A percentile compares a stretch with the other conserved stretches of the same genome.
Conservation (phyloP, 2,888 invertebrate genomes). For the Merodon equestris region DNA sequence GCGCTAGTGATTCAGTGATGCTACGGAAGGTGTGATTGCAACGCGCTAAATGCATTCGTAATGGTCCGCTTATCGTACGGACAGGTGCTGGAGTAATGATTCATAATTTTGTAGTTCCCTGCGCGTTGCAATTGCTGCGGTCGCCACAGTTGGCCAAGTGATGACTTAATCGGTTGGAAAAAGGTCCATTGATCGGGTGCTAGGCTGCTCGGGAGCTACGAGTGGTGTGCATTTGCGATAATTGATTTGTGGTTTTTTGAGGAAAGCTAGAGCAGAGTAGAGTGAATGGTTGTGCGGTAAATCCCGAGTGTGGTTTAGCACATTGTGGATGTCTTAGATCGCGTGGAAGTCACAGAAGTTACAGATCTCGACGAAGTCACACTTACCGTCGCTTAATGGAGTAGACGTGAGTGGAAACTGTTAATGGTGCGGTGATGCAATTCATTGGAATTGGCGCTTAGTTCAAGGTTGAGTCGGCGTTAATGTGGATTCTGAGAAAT, state of each 20-base stretch:
- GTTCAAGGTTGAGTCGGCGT: not conserved
- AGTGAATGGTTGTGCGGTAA: conserved; percentile 20
- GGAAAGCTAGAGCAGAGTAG: conserved; percentile 9
- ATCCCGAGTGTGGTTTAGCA: conserved; percentile 45
- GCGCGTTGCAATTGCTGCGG: conserved; percentile 18
- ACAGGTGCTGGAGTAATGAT: conserved; percentile 64
- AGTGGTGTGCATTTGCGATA: conserved; percentile 28
- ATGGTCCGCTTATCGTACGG: conserved; percentile 52
- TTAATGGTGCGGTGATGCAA: conserved; percentile 15
- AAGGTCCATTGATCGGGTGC: conserved; percentile 19
- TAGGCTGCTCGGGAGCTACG: conserved; percentile 23
- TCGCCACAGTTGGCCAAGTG: conserved; percentile 26
- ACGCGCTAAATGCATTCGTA: conserved; percentile 53
- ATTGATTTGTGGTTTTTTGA: conserved; percentile 49
- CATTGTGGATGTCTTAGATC: no score
- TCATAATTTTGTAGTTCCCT: conserved; percentile 49
- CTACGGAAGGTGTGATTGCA: conserved; percentile 7
- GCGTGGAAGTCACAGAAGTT: not conserved
- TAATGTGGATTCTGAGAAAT: no score
- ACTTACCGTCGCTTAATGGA: conserved; percentile 35
- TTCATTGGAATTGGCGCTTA: conserved; percentile 41
- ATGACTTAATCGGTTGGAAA: conserved; percentile 65
- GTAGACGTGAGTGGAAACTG: conserved; percentile 20
- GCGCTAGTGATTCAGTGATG: conserved; percentile 20
- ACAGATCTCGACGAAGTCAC: not conserved